Conservation (phyloP, 2,888 invertebrate species). For the Chesias legatella region DNA sequence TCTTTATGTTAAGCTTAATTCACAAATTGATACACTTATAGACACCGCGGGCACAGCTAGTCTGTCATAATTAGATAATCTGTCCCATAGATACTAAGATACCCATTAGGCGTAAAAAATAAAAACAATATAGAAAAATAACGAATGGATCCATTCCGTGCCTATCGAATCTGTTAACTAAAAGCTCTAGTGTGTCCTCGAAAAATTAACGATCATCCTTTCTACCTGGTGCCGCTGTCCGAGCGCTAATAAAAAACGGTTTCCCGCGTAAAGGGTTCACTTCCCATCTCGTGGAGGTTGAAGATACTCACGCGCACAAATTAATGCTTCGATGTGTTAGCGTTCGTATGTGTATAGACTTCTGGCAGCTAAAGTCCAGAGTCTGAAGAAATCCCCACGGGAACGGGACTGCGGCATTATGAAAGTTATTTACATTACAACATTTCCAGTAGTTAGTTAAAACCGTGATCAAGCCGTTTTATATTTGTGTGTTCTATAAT, state of each 20-base stretch:
- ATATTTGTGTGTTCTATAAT: too few relatives aligned
- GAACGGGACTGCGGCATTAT: constrained; percentile 17
- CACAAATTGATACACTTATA: too few relatives aligned
- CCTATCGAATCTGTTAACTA: constrained; percentile 18
- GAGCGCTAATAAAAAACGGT: constrained; percentile 80
- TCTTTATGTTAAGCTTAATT: too few relatives aligned
- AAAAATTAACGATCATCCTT: constrained; percentile 80
- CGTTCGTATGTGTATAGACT: constrained; percentile 31
- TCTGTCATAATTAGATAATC: too few relatives aligned
- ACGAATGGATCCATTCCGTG: constrained; percentile 2
- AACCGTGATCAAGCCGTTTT: too few relatives aligned
- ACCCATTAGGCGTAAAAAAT: too few relatives aligned
- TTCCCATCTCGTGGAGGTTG: constrained; percentile 77
- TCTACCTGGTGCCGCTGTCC: constrained; percentile 80
- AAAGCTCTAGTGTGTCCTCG: constrained; percentile 63
- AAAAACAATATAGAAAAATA: background rate
- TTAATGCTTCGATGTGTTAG: constrained; percentile 28
- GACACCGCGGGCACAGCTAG: too few relatives aligned
- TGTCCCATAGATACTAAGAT: too few relatives aligned
- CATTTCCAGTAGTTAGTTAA: too few relatives aligned
- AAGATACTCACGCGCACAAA: constrained; percentile 47
- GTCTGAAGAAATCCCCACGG: constrained; percentile 72
- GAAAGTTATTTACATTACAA: too few relatives aligned
- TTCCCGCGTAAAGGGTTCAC: constrained; percentile 80
- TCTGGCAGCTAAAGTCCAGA: constrained; percentile 56